Base-by-base conservation (phyloP, 2,888 invertebrate genomes). In the Stenchaetothrips biformis region DNA sequence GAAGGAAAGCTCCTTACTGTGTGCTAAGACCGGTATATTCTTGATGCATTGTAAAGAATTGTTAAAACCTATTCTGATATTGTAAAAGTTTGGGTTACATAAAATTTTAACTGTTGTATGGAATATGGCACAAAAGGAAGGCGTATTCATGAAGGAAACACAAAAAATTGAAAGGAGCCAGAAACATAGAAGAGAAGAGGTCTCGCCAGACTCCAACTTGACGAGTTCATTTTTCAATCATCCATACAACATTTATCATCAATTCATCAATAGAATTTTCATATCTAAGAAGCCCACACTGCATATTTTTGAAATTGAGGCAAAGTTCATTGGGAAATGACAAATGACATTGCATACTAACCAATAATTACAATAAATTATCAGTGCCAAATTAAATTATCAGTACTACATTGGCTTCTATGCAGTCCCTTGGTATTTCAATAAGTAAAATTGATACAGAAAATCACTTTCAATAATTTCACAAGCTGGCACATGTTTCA, bases 321-420 rank as follows among this genome's bases (percentile, higher is more conserved):
- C 37, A 37, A 37, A 37, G 37, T 1, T 37, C 37, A 37, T 37
- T 4, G 37, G 37, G 37, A 37, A 37, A 37, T 37, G 37, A 37
- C 37, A 37, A 74, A 21, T 25, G 25, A 74, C 67, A 74, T 18
- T 53, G 53, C 67, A 74, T 21, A 74, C 21, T 25, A 74, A 74
- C 67, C 67, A 74, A 74, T 74, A 25, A 74, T 74, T 8, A 74
- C 67, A 74, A 74, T 74, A 74, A 74, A 74, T 74, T 74, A 74
- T 74, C 67, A 74, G 67, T 74, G 67, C 67, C 67, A 74, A 74
- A 74, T 74, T 74, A 74, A 74, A 74, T 74, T 74, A 74, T 74
- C 67, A 74, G 67, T 74, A 74, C 67, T 74, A 74, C 67, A 74
- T 74, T 74, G 67, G 67, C 25, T 74, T 74, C 25, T 74, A 25